Conservation (phyloP, 1,140 invertebrate genomes). For the Bombus superbus region DNA sequence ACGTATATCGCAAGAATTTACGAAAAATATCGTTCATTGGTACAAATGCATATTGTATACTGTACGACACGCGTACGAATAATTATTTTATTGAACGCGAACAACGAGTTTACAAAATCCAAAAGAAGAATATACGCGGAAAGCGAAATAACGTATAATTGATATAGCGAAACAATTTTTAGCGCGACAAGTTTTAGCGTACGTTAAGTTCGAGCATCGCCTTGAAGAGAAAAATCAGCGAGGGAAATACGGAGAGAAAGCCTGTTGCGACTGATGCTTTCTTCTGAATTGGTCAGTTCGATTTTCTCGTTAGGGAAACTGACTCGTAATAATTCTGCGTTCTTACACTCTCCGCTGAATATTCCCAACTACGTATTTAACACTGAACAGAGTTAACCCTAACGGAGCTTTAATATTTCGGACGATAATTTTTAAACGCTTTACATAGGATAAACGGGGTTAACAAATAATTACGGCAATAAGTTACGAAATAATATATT, state of each 20-base stretch:
- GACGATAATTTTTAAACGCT: neutral
- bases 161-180: too few relatives aligned
- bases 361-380: neutral
- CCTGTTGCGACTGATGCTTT: slow-evolving; percentile 19
- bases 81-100: neutral
- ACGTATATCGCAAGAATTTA: too few relatives aligned
- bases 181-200: neutral
- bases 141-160: neutral
- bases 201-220: neutral
- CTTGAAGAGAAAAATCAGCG: slow-evolving; percentile 7
- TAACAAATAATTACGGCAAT: too few relatives aligned
- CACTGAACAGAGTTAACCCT: neutral
- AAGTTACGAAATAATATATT: neutral
- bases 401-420: neutral
- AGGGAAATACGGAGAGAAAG: slow-evolving; percentile 46
- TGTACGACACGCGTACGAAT: neutral
- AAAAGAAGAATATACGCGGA: neutral
- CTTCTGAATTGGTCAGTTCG: slow-evolving; percentile 36
- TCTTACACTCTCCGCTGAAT: neutral
- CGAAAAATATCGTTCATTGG: too few relatives aligned
- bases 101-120: neutral
- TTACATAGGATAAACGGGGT: neutral
- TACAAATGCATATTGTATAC: too few relatives aligned
- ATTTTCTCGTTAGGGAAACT: slow-evolving; percentile 31
- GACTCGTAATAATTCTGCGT: neutral